A percentile compares a stretch with the other conserved stretches of the same genome.
Evolutionary conservation across 2,113 vertebrate species (phyloP).

Genomic region (Ondatra zibethicus): DNA sequence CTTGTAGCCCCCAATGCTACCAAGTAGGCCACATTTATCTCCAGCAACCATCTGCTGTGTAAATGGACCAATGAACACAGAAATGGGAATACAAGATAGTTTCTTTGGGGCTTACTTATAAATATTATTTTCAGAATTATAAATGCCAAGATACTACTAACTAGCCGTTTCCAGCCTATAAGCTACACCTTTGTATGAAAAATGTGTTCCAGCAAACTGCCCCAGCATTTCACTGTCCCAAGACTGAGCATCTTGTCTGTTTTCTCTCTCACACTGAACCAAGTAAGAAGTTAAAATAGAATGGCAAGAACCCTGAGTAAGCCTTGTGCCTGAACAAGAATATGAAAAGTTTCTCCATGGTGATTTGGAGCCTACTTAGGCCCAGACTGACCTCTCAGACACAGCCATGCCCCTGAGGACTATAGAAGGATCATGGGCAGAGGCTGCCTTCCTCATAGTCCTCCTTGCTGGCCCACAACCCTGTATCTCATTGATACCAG

Average conservation of each 20-base stretch:
- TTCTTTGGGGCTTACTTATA: background rate
- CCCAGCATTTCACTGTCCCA: background rate
- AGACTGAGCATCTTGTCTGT: background rate
- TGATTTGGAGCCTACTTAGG: background rate
- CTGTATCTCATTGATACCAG: background rate
- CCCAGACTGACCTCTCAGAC: background rate
- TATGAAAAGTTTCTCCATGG: background rate
- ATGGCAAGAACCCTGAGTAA: constrained; percentile 32
- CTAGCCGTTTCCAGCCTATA: background rate
- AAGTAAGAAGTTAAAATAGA: constrained; percentile 43
- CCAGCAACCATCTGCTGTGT: background rate
- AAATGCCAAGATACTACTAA: background rate
- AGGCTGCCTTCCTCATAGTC: background rate
- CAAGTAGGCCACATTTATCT: background rate
- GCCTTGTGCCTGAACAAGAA: constrained; percentile 13
- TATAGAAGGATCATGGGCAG: background rate
- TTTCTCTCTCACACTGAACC: background rate
- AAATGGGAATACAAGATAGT: background rate
- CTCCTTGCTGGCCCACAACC: background rate
- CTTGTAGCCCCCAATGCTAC: background rate
- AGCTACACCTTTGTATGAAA: background rate
- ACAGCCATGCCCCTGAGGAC: background rate
- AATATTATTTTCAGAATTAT: background rate
- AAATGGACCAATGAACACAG: background rate
- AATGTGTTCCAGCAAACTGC: background rate